Base-by-base conservation (phyloP, 1,140 invertebrate species). In the Trypoxylus dichotomus region DNA sequence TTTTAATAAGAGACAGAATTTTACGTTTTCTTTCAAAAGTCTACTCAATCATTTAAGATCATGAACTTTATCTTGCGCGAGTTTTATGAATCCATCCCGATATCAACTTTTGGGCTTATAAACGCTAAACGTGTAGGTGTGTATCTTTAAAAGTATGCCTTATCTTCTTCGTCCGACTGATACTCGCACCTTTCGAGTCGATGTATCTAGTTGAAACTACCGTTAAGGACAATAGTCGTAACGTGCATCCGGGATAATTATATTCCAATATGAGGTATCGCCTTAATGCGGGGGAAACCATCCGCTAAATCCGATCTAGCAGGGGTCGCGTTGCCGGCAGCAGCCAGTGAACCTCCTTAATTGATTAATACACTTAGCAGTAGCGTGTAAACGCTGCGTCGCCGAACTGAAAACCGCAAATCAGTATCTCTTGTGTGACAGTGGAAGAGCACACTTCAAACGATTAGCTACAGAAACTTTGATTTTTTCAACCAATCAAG, bases 281-380 rank as follows among this genome's bases (percentile, higher is more conserved):
- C 3, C 24, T 68, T 68, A 68, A 68, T 68, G 60, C 60, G 24
- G 21, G 27, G 19, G 27, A 68, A 68, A 68, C 60, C 60, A 68
- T 68, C 60, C 60, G 60, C 60, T 68, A 68, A 68, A 68, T 68
- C 60, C 60, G 24, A 68, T 68, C 60, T 68, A 68, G 24, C 27
- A 68, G 27, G 47, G 60, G 60, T 68, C 60, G 24, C 60, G 60
- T 13, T 68, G 27, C 60, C 60, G 60, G 60, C 24, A 68, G 24
- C 60, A 68, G 60, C 24, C 60, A 68, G 27, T 68, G 60, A 68
- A 68, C 21, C 60, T 68, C 27, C 60, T 68, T 68, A 68, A 68
- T 68, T 68, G 60, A 68, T 68, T 68, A 68, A 68, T 68, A 68
- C 60, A 68, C 60, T 68, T 68, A 68, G 60, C 60, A 68, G 27